Evolutionary conservation across 2,888 invertebrate species (phyloP), one percentile per base, ranked within the genome.

Genomic region (Rhodophaea formosa): DNA sequence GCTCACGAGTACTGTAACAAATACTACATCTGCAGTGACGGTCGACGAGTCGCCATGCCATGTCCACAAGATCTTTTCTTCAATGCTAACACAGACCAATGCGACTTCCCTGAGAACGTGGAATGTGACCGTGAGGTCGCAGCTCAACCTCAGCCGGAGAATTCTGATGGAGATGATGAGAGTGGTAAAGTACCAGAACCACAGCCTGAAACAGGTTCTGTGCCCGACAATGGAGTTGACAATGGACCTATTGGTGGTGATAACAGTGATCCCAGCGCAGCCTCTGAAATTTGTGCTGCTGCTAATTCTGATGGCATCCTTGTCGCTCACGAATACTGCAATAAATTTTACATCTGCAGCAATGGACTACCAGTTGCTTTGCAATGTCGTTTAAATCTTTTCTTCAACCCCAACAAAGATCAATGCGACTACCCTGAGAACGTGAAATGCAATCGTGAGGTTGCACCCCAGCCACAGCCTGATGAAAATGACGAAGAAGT

Each of bases 1-100:
- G 73, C 77, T 32, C 72, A 77, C 54, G 72, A 71, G 57, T 69
- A 71, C 51, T 78, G 77, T 56, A 70, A 72, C 49, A 62, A 74
- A 32, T 78, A 64, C 56, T 78, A 74, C 47, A 67, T 67, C 51
- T 78, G 77, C 39, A 49, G 53, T 6, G 35, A 62, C 8, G 75
- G 77, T 1, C 56, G 57, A 17, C 74, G 75, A 1, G 64, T 71
- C 1, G 60, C 47, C 0, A 23, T 59, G 0, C 35, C 6, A 1
- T 77, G 76, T 42, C 53, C 57, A 1, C 53, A n/a, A 0, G 39
- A 51, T 39, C 63, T 72, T 2, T 16, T 69, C 0, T 76, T 67
- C 46, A 70, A 75, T 15, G 68, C 74, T 0, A 54, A 62, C n/a
- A 67, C 53, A 7, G 70, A 73, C 17, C 53, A 56, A 17, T 75